Conservation (phyloP, 92 coral and sea anemone species). For the Actinernus sp. region DNA sequence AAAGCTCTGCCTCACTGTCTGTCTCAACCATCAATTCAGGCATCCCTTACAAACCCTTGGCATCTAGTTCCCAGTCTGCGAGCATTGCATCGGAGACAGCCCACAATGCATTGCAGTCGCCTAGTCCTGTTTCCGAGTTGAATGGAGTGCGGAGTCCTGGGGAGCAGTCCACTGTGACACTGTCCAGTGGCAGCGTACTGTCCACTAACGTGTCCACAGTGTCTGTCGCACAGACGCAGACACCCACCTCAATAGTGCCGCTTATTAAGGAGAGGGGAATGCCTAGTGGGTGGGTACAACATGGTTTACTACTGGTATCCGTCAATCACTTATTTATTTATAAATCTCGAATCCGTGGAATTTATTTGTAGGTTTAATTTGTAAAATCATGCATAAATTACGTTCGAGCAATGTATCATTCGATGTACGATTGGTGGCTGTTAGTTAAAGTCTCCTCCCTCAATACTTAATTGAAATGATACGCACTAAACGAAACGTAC, state of each 20-base stretch:
- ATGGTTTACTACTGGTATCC: too few relatives aligned
- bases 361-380: too few relatives aligned
- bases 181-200: slow-evolving; percentile 57
- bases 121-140: slow-evolving; percentile 39
- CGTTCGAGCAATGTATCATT: too few relatives aligned
- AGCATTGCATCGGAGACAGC: slow-evolving; percentile 79
- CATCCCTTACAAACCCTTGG: slow-evolving; percentile 92
- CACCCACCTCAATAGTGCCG: slow-evolving; percentile 71
- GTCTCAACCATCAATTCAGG: slow-evolving; percentile 74
- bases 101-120: slow-evolving; percentile 46
- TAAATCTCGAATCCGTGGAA: too few relatives aligned
- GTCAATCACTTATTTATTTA: too few relatives aligned
- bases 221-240: slow-evolving; percentile 54
- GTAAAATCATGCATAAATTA: too few relatives aligned
- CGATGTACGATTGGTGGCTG: too few relatives aligned
- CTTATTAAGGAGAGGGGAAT: slow-evolving; percentile 83
- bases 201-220: slow-evolving; percentile 57
- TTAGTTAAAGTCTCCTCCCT: too few relatives aligned
- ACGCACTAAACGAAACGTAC: too few relatives aligned
- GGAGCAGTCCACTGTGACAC: slow-evolving; percentile 45
- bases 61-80: slow-evolving; percentile 75
- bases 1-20: slow-evolving; percentile 81
- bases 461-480: too few relatives aligned
- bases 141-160: slow-evolving; percentile 65
- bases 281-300: slow-evolving; percentile 82